Percentiles rank a stretch among this genome's conserved stretches.
Conservation (phyloP, 1,140 invertebrate species). For the Drosophila obscura region DNA sequence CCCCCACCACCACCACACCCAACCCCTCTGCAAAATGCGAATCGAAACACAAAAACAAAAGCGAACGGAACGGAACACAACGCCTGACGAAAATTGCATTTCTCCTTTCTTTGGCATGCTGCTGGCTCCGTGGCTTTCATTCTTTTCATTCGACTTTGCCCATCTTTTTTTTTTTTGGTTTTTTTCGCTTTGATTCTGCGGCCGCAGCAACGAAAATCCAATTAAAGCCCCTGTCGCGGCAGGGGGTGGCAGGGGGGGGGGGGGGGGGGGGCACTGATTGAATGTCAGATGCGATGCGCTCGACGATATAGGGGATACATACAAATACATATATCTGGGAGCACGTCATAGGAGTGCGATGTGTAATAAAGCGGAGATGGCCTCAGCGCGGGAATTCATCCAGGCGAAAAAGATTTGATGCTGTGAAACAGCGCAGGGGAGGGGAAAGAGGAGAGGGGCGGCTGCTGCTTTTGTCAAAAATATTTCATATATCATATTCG, state of each 20-base stretch:
- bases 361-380: slow-evolving; percentile 80
- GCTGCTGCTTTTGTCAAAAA: background rate
- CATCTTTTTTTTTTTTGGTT: slow-evolving; percentile 14
- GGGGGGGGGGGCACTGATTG: slow-evolving; percentile 62
- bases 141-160: slow-evolving; percentile 34
- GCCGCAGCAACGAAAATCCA: slow-evolving; percentile 77
- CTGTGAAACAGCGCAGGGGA: background rate
- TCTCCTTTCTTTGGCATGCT: slow-evolving; percentile 49
- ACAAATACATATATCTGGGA: no score
- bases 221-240: slow-evolving; percentile 77
- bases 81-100: slow-evolving; percentile 82
- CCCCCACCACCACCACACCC: background rate
- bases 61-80: slow-evolving; percentile 32
- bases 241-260: background rate
- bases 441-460: no score
- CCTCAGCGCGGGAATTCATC: slow-evolving; percentile 49
- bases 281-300: slow-evolving; percentile 66
- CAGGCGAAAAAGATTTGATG: slow-evolving; percentile 36
- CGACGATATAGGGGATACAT: slow-evolving; percentile 52
- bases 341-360: slow-evolving; percentile 5
- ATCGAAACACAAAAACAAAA: slow-evolving; percentile 55
- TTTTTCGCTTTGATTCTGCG: slow-evolving; percentile 47
- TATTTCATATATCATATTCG: background rate
- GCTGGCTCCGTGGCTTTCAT: slow-evolving; percentile 17
- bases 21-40: slow-evolving; percentile 41